Percentiles rank a stretch among this genome's conserved stretches.
These are phyloP conservation scores for Hirtodrosophila trivittata DNA, from an alignment of 2,888 invertebrate species.

Conservation along the genomic window DNA sequence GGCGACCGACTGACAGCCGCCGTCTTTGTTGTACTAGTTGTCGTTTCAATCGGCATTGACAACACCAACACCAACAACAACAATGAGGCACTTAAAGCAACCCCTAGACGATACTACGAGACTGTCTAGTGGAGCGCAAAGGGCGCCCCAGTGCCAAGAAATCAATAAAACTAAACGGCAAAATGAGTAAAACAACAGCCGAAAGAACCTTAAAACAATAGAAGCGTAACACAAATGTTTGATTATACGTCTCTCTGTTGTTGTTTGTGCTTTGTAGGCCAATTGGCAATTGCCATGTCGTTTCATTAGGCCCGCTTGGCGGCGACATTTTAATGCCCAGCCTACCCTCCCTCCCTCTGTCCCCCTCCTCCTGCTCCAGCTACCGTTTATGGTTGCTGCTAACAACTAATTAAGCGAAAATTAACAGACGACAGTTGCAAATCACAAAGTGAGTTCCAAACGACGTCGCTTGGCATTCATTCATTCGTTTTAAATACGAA, in stretches of 20 bases:
- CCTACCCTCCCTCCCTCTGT: neutral
- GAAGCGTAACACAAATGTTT: constrained; percentile 61
- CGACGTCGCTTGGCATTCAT: constrained; percentile 45
- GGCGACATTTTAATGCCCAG: constrained; percentile 53
- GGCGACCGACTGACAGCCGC: constrained; percentile 53
- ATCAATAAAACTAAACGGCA: constrained; percentile 65
- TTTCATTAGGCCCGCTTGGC: constrained; percentile 50
- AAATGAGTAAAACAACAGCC: constrained; percentile 29
- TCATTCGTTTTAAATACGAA: constrained; percentile 34
- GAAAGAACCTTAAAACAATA: constrained; percentile 51
- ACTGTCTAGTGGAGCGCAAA: constrained; percentile 48
- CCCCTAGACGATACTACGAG: constrained; percentile 15
- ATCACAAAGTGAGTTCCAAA: constrained; percentile 50
- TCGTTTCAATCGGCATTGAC: constrained; percentile 17
- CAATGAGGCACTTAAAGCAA: constrained; percentile 36
- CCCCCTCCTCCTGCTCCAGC: constrained; percentile 2
- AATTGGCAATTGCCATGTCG: constrained; percentile 70
- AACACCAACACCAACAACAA: constrained; percentile 50
- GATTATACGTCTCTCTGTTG: constrained; percentile 49
- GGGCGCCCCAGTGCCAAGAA: constrained; percentile 69
- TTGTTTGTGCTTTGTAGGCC: constrained; percentile 35
- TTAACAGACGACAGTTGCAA: constrained; percentile 69
- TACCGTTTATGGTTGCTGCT: constrained; percentile 48
- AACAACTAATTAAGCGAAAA: constrained; percentile 73
- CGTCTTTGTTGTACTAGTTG: constrained; percentile 28